Base-by-base conservation (phyloP, 2,797 vertebrate genomes). In the Cryptoprocta ferox region DNA sequence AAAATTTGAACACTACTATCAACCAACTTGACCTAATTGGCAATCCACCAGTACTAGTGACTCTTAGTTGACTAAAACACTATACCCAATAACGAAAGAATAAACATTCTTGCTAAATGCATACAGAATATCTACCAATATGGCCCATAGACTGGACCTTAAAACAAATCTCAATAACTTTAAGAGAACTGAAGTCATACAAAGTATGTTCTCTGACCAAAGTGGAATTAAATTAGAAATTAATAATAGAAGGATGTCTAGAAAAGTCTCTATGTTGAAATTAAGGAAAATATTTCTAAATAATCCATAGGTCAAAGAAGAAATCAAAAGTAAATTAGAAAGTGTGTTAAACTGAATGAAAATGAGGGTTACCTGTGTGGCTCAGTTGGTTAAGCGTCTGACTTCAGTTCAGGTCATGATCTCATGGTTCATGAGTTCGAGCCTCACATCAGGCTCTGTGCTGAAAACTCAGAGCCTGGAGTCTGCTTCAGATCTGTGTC, bases 211-310 rank as follows among this genome's bases (percentile, higher is more conserved):
- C 16, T 89, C 59, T 61, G 50, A 80, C 14, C 8, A 96, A 88
- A 81, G 19, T 37, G 14, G 12, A 91, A 83, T 78, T 90, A 81
- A 85, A 42, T 78, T 82, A 94, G 66, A 94, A 95, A 93, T 76
- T 71, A 63, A 56, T 78, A 78, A 73, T 13, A 42, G 26, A 75
- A 82, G 10, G 14, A 59, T 42, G 21, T 78, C 81, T 61, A n/a
- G 87, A 73, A 96, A 92, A 86, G n/a, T 79, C n/a, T 48, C 32
- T 75, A 83, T 82, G 83, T 79, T n/a, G 39, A 80, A 95, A 88
- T 45, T 71, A 79, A 91, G 4, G 7, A 89, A 83, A 42, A 78
- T 4, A 78, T 16, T 63, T 84, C 30, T 78, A 93, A 84, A 75
- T 42, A 84, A 84, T 63, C 45, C 16, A 39, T 5, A 32, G 10